phyloP scores from a whole-genome alignment of 2,113 vertebrate genomes.

The Bubo bubo region DNA sequence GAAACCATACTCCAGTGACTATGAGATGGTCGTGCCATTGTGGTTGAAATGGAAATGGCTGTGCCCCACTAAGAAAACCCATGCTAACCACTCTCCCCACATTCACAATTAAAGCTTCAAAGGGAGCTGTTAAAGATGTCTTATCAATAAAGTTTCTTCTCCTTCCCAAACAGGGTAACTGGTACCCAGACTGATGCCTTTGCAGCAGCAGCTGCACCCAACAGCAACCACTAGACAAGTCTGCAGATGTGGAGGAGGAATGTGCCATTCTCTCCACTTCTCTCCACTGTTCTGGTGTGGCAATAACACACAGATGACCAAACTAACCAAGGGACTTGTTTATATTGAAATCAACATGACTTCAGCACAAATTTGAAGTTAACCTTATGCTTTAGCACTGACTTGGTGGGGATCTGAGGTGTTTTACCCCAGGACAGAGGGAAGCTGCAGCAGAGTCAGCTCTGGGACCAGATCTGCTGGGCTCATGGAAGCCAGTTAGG shows the following conservation, averaged over 20 bases:
- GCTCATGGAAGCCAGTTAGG: background rate
- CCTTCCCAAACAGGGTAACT: background rate
- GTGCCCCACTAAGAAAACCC: background rate
- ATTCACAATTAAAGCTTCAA: background rate
- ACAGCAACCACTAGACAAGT: background rate
- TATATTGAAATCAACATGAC: background rate
- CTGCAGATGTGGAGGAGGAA: background rate
- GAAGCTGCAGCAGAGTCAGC: background rate
- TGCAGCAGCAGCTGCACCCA: background rate
- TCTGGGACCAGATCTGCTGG: background rate
- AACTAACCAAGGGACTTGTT: background rate
- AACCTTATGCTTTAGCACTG: background rate
- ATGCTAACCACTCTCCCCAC: background rate
- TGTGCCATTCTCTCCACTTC: accelerated
- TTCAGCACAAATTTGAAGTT: background rate
- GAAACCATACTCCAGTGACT: background rate
- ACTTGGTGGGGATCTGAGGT: background rate
- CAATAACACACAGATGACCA: accelerated
- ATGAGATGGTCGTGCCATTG: no score
- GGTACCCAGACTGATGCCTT: background rate
- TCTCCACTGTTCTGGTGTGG: accelerated
- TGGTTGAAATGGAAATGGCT: background rate
- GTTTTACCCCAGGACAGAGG: background rate
- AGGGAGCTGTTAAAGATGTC: background rate
- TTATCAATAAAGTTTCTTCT: background rate